These are phyloP conservation scores for Doris montereyensis DNA, from an alignment of 2,888 invertebrate species.

Conservation along the genomic window DNA sequence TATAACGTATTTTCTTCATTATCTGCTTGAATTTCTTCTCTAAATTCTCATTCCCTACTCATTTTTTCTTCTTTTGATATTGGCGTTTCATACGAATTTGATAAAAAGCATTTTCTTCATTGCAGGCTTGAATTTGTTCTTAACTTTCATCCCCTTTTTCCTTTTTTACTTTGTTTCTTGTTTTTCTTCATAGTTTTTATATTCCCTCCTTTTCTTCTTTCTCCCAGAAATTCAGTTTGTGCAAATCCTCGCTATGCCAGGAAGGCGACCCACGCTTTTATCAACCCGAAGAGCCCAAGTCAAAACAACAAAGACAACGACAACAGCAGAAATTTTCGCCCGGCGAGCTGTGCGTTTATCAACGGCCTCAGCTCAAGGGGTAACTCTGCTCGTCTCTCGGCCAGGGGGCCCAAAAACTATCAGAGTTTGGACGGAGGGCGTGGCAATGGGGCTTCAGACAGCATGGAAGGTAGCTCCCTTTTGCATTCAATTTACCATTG, in stretches of 20 bases:
- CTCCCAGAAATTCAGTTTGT: slow-evolving; percentile 55
- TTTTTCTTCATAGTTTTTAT: neutral
- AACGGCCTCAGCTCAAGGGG: slow-evolving; percentile 35
- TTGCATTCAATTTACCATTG: too few relatives aligned
- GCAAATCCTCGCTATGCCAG: slow-evolving; percentile 52
- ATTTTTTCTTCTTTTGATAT: too few relatives aligned
- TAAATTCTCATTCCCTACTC: too few relatives aligned
- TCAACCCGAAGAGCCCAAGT: slow-evolving; percentile 47
- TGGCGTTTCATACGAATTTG: too few relatives aligned
- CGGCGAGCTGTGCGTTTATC: too few relatives aligned
- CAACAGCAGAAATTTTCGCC: neutral
- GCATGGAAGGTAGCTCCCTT: slow-evolving; percentile 25
- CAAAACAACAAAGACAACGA: slow-evolving; percentile 5
- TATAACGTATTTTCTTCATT: too few relatives aligned
- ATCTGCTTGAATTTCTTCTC: too few relatives aligned
- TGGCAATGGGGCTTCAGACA: slow-evolving; percentile 30
- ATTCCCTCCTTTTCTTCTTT: too few relatives aligned
- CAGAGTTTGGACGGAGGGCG: slow-evolving; percentile 34
- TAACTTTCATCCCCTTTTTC: too few relatives aligned
- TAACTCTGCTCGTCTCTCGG: slow-evolving; percentile 43
- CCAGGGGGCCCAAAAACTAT: slow-evolving; percentile 39
- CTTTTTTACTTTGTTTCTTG: too few relatives aligned
- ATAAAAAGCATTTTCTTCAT: too few relatives aligned
- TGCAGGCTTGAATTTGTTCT: too few relatives aligned
- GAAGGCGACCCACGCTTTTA: slow-evolving; percentile 54